phyloP scores from a whole-genome alignment of 2,888 invertebrate species.

The Scaptomyza tumidula region DNA sequence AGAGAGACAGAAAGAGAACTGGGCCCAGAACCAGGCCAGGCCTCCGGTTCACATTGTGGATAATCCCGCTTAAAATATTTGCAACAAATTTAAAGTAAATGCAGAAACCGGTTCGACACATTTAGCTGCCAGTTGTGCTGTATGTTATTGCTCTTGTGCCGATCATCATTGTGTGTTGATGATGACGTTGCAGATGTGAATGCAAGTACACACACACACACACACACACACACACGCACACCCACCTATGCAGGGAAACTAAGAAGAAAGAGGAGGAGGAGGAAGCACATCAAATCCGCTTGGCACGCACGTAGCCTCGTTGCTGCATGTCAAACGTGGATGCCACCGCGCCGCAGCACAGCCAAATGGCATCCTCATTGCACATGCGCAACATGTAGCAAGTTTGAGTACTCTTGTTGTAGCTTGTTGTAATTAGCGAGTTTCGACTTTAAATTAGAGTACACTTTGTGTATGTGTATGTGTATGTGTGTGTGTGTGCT shows the following conservation, averaged over 20 bases:
- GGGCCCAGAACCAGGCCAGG: slow-evolving; percentile 64
- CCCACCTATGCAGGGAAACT: slow-evolving; percentile 36
- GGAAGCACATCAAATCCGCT: slow-evolving; percentile 65
- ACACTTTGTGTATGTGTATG: slow-evolving; percentile 9
- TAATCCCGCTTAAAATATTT: slow-evolving; percentile 75
- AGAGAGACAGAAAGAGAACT: slow-evolving; percentile 14
- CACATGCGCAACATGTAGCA: slow-evolving; percentile 68
- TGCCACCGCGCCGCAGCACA: slow-evolving; percentile 34
- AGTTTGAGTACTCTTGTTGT: slow-evolving; percentile 12
- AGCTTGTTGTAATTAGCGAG: slow-evolving; percentile 68
- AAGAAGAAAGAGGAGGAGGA: slow-evolving; percentile 7
- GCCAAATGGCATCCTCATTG: slow-evolving; percentile 60
- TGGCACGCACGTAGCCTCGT: slow-evolving; percentile 71
- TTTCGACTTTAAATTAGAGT: slow-evolving; percentile 68
- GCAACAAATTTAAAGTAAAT: slow-evolving; percentile 73
- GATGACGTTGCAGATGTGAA: slow-evolving; percentile 66
- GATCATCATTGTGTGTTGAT: slow-evolving; percentile 36
- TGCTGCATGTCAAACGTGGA: slow-evolving; percentile 47
- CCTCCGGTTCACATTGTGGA: slow-evolving; percentile 55
- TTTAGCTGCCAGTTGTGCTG: slow-evolving; percentile 40
- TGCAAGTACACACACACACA: slow-evolving; percentile 21
- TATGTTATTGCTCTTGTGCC: slow-evolving; percentile 24
- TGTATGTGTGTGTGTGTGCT: slow-evolving; percentile 38
- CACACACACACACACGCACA: slow-evolving; percentile 19
- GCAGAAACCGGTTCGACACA: slow-evolving; percentile 67